These are phyloP conservation scores for Coranthus polyacanthus DNA, from an alignment of 2,797 vertebrate genomes.

Conservation along the genomic window DNA sequence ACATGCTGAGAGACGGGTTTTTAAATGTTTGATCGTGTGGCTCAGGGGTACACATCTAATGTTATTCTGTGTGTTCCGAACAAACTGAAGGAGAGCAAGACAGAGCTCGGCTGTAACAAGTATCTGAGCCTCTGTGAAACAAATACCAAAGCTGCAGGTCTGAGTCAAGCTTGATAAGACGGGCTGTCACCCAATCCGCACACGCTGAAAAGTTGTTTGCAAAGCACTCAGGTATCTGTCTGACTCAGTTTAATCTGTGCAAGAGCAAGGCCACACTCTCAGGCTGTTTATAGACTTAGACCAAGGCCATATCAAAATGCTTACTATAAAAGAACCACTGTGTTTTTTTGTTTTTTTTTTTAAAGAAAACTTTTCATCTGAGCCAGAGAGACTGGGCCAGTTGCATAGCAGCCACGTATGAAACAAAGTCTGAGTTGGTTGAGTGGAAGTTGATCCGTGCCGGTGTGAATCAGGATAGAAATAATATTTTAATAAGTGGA, in stretches of 20 bases:
- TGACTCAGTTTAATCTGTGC: constrained; percentile 42
- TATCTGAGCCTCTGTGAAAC: constrained; percentile 37
- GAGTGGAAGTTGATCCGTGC: constrained; percentile 35
- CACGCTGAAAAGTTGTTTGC: background rate
- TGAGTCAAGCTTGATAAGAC: constrained; percentile 35
- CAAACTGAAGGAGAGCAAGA: background rate
- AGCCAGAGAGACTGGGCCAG: background rate
- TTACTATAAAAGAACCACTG: background rate
- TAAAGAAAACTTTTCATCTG: constrained; percentile 10
- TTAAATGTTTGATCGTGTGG: no score
- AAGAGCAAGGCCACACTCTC: constrained; percentile 34
- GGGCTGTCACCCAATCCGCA: constrained; percentile 40
- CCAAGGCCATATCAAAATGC: constrained; percentile 2
- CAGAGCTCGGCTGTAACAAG: constrained; percentile 1
- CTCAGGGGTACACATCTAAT: background rate
- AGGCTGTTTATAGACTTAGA: constrained; percentile 18
- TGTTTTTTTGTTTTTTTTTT: no score
- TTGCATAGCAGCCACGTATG: background rate
- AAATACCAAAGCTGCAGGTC: constrained; percentile 36
- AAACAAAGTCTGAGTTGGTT: constrained; percentile 3
- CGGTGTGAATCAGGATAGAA: constrained; percentile 40
- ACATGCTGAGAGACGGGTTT: no score
- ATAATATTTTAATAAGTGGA: constrained; percentile 54
- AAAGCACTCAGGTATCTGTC: constrained; percentile 38
- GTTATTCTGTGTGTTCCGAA: background rate